Conservation (phyloP, 2,888 invertebrate genomes). For the Tetragnatha montana region DNA sequence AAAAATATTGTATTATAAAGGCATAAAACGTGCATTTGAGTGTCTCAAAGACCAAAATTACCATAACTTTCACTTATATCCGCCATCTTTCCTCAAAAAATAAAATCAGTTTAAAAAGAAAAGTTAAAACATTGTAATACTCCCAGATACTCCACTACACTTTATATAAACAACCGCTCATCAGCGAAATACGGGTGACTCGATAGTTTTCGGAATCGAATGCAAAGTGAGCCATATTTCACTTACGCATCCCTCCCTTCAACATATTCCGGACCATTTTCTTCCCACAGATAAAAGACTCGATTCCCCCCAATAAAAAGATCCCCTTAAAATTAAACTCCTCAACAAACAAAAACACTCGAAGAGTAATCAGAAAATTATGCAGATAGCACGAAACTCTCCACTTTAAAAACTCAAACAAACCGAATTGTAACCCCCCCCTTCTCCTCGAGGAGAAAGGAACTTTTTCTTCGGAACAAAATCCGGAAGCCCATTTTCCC, state of each 20-base stretch:
- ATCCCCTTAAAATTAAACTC: background rate
- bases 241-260: background rate
- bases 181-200: background rate
- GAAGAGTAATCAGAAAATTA: constrained; percentile 1
- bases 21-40: background rate
- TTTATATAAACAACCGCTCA: too few relatives aligned
- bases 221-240: background rate
- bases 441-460: background rate
- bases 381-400: background rate
- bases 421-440: background rate
- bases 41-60: too few relatives aligned
- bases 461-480: background rate
- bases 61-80: too few relatives aligned
- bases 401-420: background rate
- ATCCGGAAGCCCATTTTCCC: constrained; percentile 29
- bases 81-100: too few relatives aligned
- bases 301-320: background rate
- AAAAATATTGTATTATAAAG: background rate
- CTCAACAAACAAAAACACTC: background rate
- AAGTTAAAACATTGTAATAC: too few relatives aligned
- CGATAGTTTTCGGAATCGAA: background rate
- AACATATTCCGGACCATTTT: too few relatives aligned
- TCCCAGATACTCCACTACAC: too few relatives aligned
- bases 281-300: too few relatives aligned
- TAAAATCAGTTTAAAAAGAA: too few relatives aligned